Conservation (phyloP, 2,888 invertebrate genomes). For the Glyphotaelius pellucidus region DNA sequence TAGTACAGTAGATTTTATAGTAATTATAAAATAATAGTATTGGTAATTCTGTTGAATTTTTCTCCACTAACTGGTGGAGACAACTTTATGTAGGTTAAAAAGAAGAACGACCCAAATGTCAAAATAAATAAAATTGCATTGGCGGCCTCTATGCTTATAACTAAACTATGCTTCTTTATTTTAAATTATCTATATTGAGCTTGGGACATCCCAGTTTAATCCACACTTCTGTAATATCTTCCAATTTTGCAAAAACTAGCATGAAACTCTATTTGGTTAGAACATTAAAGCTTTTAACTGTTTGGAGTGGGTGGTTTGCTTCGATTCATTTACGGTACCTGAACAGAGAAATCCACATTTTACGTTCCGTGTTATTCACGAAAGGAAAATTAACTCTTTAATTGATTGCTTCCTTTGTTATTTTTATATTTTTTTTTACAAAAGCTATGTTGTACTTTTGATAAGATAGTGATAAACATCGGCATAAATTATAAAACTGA, state of each 20-base stretch:
- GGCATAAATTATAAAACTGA: neutral
- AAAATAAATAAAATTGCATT: neutral
- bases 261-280: neutral
- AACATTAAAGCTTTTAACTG: neutral
- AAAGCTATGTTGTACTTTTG: neutral
- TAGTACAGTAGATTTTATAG: no score
- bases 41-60: no score
- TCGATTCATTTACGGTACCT: neutral
- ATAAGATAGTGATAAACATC: neutral
- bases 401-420: neutral
- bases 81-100: no score
- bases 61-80: no score
- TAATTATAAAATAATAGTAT: no score
- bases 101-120: no score
- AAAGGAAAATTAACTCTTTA: neutral
- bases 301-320: neutral
- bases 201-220: neutral
- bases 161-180: neutral
- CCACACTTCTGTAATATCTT: neutral
- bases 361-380: neutral
- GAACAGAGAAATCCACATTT: neutral
- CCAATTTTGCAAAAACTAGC: neutral
- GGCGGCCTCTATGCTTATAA: neutral
- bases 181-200: neutral
- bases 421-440: neutral